These are phyloP conservation scores for Diplodus sargus DNA, from an alignment of 2,797 vertebrate genomes.

Conservation along the genomic window DNA sequence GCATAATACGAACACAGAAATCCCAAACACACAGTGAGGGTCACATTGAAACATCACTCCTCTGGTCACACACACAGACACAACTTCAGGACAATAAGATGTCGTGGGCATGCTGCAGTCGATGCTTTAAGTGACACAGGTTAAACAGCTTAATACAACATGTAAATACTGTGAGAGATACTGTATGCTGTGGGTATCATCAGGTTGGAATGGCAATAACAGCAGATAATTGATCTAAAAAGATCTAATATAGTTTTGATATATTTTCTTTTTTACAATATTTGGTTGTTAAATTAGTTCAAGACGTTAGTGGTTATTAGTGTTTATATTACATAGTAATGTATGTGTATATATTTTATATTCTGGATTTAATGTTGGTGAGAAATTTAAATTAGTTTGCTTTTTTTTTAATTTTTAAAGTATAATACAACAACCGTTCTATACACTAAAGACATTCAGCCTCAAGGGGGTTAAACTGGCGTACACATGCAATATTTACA, in stretches of 20 bases:
- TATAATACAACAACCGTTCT: constrained; percentile 75
- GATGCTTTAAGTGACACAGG: constrained; percentile 61
- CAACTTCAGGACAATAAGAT: constrained; percentile 60
- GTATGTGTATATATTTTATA: constrained; percentile 57
- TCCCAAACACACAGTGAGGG: constrained; percentile 34
- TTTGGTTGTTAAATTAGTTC: constrained; percentile 75
- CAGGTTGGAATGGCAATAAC: constrained; percentile 52
- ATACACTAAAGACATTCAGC: constrained; percentile 79
- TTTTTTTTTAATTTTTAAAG: constrained; percentile 56
- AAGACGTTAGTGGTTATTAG: constrained; percentile 76
- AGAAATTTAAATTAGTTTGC: constrained; percentile 63
- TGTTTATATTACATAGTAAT: constrained; percentile 58
- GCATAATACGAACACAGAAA: constrained; percentile 36
- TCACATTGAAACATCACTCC: constrained; percentile 60
- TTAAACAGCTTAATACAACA: constrained; percentile 69
- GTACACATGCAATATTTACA: constrained; percentile 85
- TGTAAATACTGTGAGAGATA: constrained; percentile 68
- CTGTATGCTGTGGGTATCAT: constrained; percentile 50
- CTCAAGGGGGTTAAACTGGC: constrained; percentile 66
- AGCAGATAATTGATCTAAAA: constrained; percentile 49
- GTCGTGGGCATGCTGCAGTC: constrained; percentile 76
- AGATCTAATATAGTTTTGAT: constrained; percentile 57
- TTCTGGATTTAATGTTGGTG: constrained; percentile 64
- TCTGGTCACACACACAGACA: constrained; percentile 53
- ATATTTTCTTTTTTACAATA: constrained; percentile 57